Evolutionary conservation across 2,113 vertebrate species (phyloP).

Genomic region (Argyrosomus japonicus): DNA sequence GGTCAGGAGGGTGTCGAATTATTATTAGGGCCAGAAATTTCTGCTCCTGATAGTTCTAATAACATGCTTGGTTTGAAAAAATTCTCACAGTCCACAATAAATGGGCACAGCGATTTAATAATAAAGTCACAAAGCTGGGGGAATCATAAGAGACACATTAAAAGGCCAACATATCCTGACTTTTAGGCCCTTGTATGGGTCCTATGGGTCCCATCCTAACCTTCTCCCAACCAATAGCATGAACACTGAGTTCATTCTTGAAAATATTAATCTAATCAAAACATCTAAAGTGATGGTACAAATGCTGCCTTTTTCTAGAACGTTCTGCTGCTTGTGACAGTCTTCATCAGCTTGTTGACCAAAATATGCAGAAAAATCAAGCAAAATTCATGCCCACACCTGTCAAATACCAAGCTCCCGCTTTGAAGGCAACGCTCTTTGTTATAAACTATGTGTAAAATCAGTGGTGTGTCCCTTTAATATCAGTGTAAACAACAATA

Average conservation of each 20-base stretch:
- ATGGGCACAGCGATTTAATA: neutral
- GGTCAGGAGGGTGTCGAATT: neutral
- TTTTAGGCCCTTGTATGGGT: neutral
- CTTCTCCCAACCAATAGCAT: neutral
- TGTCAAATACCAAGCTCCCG: neutral
- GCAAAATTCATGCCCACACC: neutral
- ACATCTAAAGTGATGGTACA: too few species aligned
- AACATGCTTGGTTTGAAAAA: neutral
- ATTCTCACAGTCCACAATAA: neutral
- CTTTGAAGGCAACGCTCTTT: neutral
- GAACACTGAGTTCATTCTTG: neutral
- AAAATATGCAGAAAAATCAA: neutral
- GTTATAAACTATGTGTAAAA: neutral
- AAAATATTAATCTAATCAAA: neutral
- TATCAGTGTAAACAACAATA: conserved; percentile 6
- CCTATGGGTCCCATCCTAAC: neutral
- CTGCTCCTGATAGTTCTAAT: neutral
- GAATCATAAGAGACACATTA: neutral
- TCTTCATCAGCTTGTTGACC: neutral
- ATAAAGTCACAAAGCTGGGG: neutral
- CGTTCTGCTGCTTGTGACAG: too few species aligned
- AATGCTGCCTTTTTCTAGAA: too few species aligned
- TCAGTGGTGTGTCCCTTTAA: neutral
- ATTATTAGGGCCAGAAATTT: neutral
- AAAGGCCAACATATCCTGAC: neutral